Percentiles rank a stretch among this genome's conserved stretches.
Conservation (phyloP, 2,888 invertebrate species). For the Platerodrilus igneus region DNA sequence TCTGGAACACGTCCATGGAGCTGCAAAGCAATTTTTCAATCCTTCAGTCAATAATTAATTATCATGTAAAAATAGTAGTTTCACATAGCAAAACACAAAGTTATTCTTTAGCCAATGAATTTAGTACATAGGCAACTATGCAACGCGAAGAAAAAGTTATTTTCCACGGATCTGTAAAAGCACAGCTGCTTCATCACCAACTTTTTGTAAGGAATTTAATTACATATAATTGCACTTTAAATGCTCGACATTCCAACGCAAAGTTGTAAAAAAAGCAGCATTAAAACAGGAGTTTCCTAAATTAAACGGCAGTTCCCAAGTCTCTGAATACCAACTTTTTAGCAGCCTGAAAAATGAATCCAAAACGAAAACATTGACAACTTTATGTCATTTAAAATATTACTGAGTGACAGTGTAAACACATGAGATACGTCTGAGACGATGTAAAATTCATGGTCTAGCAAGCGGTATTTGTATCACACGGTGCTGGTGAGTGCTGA, state of each 20-base stretch:
- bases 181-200: conserved; percentile 11
- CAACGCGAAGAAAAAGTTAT: neutral
- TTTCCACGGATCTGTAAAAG: conserved; percentile 2
- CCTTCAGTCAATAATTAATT: too few relatives aligned
- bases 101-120: too few relatives aligned
- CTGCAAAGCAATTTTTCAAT: too few relatives aligned
- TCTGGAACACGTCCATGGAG: too few relatives aligned
- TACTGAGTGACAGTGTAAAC: conserved; percentile 5
- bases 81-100: too few relatives aligned
- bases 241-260: conserved; percentile 10
- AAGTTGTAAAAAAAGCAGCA: conserved; percentile 9
- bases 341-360: neutral
- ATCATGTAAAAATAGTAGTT: too few relatives aligned
- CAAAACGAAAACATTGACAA: conserved; percentile 13
- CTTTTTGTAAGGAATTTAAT: conserved; percentile 14
- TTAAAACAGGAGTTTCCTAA: conserved; percentile 12
- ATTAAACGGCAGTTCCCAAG: conserved; percentile 13
- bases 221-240: conserved; percentile 15
- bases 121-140: too few relatives aligned
- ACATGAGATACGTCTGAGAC: conserved; percentile 7
- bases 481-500: conserved; percentile 4
- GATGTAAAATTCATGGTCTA: conserved; percentile 15
- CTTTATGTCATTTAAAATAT: conserved; percentile 15
- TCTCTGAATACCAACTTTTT: conserved; percentile 8
- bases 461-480: conserved; percentile 14